Conservation (phyloP, 2,797 vertebrate genomes). For the Spondyliosoma cantharus region DNA sequence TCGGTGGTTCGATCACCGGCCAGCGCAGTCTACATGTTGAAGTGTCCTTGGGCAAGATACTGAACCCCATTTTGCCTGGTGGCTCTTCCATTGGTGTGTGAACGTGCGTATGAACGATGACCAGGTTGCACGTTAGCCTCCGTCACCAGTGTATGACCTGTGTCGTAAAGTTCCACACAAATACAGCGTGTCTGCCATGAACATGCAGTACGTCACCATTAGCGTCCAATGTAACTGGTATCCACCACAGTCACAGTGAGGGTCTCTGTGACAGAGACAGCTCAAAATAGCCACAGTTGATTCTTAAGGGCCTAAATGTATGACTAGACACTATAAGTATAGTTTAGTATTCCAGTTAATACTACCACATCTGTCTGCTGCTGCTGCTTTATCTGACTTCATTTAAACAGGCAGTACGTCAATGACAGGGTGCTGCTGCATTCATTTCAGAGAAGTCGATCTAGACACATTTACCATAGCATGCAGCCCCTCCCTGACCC, state of each 20-base stretch:
- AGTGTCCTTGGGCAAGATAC: too few species aligned
- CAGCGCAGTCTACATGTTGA: too few species aligned
- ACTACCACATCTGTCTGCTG: not conserved
- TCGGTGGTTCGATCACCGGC: too few species aligned
- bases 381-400: conserved; percentile 23
- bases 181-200: too few species aligned
- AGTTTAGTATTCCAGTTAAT: not conserved
- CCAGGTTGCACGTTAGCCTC: too few species aligned
- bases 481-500: conserved; percentile 46
- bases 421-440: conserved; percentile 30
- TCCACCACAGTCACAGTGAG: not conserved
- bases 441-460: conserved; percentile 25
- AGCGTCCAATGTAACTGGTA: not conserved
- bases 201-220: too few species aligned
- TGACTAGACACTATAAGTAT: not conserved
- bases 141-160: too few species aligned
- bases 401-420: conserved; percentile 4
- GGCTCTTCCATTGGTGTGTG: too few species aligned
- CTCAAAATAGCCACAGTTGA: not conserved
- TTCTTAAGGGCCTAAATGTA: not conserved
- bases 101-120: too few species aligned
- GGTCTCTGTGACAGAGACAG: not conserved
- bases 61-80: too few species aligned
- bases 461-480: conserved; percentile 22
- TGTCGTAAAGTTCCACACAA: too few species aligned